A percentile compares a stretch with the other conserved stretches of the same genome.
Conservation (phyloP, 2,888 invertebrate species). For the Diarsia mendica region DNA sequence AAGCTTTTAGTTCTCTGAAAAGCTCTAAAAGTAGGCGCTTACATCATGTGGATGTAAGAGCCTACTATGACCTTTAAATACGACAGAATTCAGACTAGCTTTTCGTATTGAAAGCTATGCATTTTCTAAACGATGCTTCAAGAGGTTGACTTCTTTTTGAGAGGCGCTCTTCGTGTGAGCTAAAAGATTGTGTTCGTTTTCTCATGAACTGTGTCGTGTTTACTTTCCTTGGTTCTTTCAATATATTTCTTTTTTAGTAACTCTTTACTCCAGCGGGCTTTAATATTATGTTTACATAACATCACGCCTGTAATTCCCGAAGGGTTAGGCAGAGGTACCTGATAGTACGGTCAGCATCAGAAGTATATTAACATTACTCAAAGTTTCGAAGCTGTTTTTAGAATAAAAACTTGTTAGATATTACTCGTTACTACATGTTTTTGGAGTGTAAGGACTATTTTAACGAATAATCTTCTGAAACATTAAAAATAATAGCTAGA, state of each 20-base stretch:
- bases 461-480: too few relatives aligned
- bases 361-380: too few relatives aligned
- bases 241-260: background rate
- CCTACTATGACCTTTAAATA: slow-evolving; percentile 35
- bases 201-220: slow-evolving; percentile 18
- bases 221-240: slow-evolving; percentile 3
- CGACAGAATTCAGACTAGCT: slow-evolving; percentile 26
- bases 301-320: too few relatives aligned
- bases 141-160: slow-evolving; percentile 38
- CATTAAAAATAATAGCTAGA: too few relatives aligned
- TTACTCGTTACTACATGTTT: too few relatives aligned
- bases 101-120: slow-evolving; percentile 53
- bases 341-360: too few relatives aligned
- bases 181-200: slow-evolving; percentile 22
- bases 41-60: slow-evolving; percentile 19
- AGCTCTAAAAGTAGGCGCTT: slow-evolving; percentile 28
- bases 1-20: slow-evolving; percentile 20
- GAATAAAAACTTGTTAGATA: too few relatives aligned
- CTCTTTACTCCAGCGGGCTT: background rate
- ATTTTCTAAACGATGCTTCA: slow-evolving; percentile 42
- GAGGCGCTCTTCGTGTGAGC: slow-evolving; percentile 9
- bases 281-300: background rate
- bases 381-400: too few relatives aligned
- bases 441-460: too few relatives aligned
- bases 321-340: background rate